Conservation (phyloP, 1,140 invertebrate species). For the Drosophila serrata region DNA sequence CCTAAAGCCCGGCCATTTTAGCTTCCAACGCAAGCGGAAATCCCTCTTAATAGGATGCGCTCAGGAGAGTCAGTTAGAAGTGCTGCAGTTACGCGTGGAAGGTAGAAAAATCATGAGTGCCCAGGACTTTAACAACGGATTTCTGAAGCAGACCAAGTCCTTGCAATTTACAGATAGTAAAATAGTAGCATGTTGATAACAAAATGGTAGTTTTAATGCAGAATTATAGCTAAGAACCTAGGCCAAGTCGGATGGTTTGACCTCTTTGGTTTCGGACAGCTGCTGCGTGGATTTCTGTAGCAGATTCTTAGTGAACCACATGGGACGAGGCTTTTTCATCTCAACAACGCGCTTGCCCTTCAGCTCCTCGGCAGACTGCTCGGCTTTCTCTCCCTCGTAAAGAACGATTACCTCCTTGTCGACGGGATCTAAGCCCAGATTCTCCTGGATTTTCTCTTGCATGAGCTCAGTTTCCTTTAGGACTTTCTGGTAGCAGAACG, state of each 20-base stretch:
- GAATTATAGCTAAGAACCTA: slow-evolving; percentile 77
- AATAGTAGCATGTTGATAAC: slow-evolving; percentile 50
- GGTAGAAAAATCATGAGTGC: slow-evolving; percentile 88
- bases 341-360: slow-evolving; percentile 90
- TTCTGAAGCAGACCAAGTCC: slow-evolving; percentile 86
- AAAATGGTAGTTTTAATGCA: slow-evolving; percentile 47
- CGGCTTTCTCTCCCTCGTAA: slow-evolving; percentile 91
- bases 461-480: slow-evolving; percentile 92
- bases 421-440: slow-evolving; percentile 90
- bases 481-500: slow-evolving; percentile 93
- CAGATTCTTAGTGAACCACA: slow-evolving; percentile 93
- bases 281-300: slow-evolving; percentile 91
- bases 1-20: slow-evolving; percentile 51
- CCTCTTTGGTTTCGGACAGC: slow-evolving; percentile 88
- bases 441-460: slow-evolving; percentile 90
- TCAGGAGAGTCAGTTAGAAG: slow-evolving; percentile 87
- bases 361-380: slow-evolving; percentile 86
- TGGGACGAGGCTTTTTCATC: slow-evolving; percentile 90
- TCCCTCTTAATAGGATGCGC: slow-evolving; percentile 87
- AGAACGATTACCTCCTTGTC: slow-evolving; percentile 94
- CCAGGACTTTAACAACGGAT: slow-evolving; percentile 90
- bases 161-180: slow-evolving; percentile 58
- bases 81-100: slow-evolving; percentile 87
- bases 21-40: slow-evolving; percentile 58
- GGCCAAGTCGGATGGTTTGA: slow-evolving; percentile 90